Conservation (phyloP, 1,140 invertebrate species). For the Diplogasteroides magnus region DNA sequence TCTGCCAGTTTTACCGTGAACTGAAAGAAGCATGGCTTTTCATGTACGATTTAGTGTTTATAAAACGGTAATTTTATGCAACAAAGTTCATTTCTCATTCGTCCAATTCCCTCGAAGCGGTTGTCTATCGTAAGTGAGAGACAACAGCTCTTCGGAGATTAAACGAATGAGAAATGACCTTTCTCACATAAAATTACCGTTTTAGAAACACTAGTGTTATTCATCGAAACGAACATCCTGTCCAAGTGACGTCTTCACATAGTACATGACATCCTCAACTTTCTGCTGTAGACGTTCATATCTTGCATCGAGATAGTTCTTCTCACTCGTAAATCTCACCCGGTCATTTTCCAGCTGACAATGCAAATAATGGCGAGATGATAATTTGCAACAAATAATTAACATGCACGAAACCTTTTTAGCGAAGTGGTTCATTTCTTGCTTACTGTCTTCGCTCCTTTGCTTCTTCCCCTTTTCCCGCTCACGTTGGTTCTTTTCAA, state of each 20-base stretch:
- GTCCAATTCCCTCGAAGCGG: too few species aligned
- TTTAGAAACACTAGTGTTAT: slow-evolving; percentile 6
- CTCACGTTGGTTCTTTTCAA: background rate
- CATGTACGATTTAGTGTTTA: background rate
- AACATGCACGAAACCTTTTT: background rate
- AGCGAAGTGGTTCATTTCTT: background rate
- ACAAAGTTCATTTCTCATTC: background rate
- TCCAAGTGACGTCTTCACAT: slow-evolving; percentile 5
- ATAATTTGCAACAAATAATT: too few species aligned
- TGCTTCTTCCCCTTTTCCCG: background rate
- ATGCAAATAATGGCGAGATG: too few species aligned
- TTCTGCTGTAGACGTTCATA: slow-evolving; percentile 5
- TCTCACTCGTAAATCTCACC: background rate
- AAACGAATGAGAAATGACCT: background rate
- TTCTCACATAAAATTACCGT: background rate
- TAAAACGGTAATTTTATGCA: background rate
- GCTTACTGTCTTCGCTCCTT: background rate
- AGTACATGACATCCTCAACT: slow-evolving; percentile 12
- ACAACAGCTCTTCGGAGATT: too few species aligned
- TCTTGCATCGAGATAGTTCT: background rate
- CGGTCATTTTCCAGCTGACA: background rate
- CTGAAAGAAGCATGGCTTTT: background rate
- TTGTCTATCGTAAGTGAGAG: too few species aligned
- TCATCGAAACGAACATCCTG: too few species aligned
- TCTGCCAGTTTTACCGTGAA: slow-evolving; percentile 3